A percentile compares a stretch with the other conserved stretches of the same genome.
Evolutionary conservation across 2,797 vertebrate species (phyloP).

Genomic region (Borostomias antarcticus): DNA sequence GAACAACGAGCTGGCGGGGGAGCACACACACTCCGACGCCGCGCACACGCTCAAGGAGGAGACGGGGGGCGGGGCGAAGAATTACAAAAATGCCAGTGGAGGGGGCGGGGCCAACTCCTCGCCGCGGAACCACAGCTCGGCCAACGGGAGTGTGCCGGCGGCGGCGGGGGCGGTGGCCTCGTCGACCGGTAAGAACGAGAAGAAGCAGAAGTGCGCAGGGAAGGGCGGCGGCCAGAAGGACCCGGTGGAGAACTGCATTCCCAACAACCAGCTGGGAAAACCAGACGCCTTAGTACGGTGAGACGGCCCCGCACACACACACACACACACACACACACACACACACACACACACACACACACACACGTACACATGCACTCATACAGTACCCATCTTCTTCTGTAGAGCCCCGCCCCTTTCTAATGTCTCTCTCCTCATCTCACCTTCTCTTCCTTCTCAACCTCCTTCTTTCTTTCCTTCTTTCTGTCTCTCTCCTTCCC

Average conservation of each 20-base stretch:
- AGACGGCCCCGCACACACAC: constrained; percentile 24
- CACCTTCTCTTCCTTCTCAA: too few relatives aligned
- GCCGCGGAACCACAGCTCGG: constrained; percentile 90
- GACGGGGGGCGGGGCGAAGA: constrained; percentile 72
- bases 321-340: not conserved
- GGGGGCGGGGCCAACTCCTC: constrained; percentile 86
- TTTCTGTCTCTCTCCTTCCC: not conserved
- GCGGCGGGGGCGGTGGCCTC: too few relatives aligned
- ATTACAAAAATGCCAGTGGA: constrained; percentile 87
- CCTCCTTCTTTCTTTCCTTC: not conserved
- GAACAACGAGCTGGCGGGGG: constrained; percentile 90
- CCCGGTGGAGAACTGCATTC: constrained; percentile 95
- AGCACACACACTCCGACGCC: constrained; percentile 68
- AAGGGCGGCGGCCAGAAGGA: constrained; percentile 91
- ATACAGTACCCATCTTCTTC: too few relatives aligned
- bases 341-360: not conserved
- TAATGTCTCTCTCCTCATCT: too few relatives aligned
- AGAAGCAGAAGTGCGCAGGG: constrained; percentile 91
- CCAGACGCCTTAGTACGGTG: constrained; percentile 92
- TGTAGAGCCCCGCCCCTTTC: too few relatives aligned
- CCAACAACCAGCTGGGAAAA: constrained; percentile 97
- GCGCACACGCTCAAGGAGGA: constrained; percentile 70
- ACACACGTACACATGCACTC: not conserved
- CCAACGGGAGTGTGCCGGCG: constrained; percentile 88
- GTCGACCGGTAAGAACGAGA: constrained; percentile 87